Conservation (phyloP, 2,888 invertebrate genomes). For the Piscicola geometra region DNA sequence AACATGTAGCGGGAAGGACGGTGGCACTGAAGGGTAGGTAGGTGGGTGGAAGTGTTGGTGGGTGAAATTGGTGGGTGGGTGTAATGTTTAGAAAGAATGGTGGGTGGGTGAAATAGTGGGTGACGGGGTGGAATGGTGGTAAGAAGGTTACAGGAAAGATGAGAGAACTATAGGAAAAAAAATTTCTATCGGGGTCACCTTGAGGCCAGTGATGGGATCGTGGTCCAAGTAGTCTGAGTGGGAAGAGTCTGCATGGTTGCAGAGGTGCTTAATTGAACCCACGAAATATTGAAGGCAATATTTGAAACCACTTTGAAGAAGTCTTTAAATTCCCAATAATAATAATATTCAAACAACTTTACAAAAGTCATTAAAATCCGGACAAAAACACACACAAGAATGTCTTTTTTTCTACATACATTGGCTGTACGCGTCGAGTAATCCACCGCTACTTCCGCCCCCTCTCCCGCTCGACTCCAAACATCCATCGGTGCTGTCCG, state of each 20-base stretch:
- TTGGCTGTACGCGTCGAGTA: conserved; percentile 7
- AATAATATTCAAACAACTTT: too few species aligned
- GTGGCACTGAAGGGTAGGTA: not conserved
- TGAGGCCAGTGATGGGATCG: conserved; percentile 34
- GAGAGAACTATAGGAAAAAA: conserved; percentile 5
- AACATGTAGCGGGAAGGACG: conserved; percentile 32
- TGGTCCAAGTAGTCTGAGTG: conserved; percentile 41
- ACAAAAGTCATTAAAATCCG: not conserved
- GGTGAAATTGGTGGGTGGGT: not conserved
- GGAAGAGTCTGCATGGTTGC: conserved; percentile 41
- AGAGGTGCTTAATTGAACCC: too few species aligned
- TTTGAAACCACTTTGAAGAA: too few species aligned
- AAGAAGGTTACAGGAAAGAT: not conserved
- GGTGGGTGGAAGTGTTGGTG: not conserved
- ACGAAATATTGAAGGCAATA: too few species aligned
- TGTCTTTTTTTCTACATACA: not conserved
- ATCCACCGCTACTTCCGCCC: not conserved
- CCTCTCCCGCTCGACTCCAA: not conserved
- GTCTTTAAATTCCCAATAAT: too few species aligned
- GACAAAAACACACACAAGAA: not conserved
- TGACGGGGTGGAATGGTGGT: not conserved
- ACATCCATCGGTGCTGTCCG: conserved; percentile 18
- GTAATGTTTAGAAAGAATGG: not conserved
- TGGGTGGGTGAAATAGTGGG: not conserved
- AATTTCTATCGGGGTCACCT: conserved; percentile 29